Evolutionary conservation across 2,888 invertebrate species (phyloP), one percentile per base, ranked within the genome.

Genomic region (Chesias legatella): DNA sequence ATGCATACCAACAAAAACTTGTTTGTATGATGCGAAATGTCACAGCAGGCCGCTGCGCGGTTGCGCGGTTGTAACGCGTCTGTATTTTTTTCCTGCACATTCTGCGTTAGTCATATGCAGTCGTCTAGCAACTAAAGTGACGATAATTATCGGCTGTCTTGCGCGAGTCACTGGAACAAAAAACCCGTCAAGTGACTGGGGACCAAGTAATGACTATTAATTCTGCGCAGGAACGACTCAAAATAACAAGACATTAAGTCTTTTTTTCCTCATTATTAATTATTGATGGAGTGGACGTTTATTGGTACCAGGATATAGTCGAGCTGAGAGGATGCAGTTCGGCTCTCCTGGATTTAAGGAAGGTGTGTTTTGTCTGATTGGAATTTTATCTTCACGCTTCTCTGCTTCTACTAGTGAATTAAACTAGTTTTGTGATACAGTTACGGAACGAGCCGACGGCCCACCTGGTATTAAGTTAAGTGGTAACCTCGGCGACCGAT

Each of bases 171-270:
- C 24, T 39, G 41, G 33, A 26, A 34, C 26, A 40, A 46, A 41
- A 39, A 49, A 52, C 46, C 44, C 40, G 49, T 49, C 43, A 23
- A 43, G 29, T 30, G 33, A 43, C 43, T 28, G 10, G 25, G 25
- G 29, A 33, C 35, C 20, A 28, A 35, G 39, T 17, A 28, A 36
- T 37, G 32, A 37, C 31, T 29, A 35, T 38, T 23, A 29, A 28
- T 38, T 31, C 9, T 33, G 22, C 40, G 28, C 27, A 30, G 27
- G 34, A 33, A 20, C 24, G 30, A 24, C 32, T 27, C 31, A 23
- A 29, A 26, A 27, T 34, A 38, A 31, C 30, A 20, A 20, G 28
- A 11, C 22, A 34, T 40, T 32, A 26, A 29, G 13, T 40, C 26
- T 33, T 33, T 33, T 39, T 28, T 9, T 28, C 13, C 13, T 33